A percentile compares a stretch with the other conserved stretches of the same genome.
These are phyloP conservation scores for Thereva unica DNA, from an alignment of 2,888 invertebrate species.

Conservation along the genomic window DNA sequence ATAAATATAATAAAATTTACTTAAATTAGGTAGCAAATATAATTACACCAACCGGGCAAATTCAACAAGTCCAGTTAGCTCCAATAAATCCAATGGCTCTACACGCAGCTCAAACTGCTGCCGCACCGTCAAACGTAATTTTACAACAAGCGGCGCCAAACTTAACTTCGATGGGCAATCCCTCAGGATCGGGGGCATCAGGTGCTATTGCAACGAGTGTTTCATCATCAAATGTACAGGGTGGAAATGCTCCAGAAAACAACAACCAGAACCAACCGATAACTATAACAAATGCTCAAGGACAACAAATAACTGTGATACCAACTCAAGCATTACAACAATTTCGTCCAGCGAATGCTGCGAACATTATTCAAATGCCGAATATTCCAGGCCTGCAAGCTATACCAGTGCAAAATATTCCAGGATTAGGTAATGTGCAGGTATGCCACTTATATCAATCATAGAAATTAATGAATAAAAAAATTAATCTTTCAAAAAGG, in stretches of 20 bases:
- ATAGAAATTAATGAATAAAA: constrained; percentile 28
- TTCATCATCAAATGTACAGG: constrained; percentile 14
- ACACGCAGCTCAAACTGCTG: constrained; percentile 49
- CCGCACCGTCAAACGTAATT: constrained; percentile 45
- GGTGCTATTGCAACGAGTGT: constrained; percentile 32
- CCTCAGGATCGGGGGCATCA: constrained; percentile 36
- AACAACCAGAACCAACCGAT: constrained; percentile 63
- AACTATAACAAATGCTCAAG: constrained; percentile 73
- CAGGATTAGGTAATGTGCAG: constrained; percentile 81
- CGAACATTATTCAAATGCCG: constrained; percentile 53
- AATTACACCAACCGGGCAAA: constrained; percentile 85
- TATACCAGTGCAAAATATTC: constrained; percentile 75
- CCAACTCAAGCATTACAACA: constrained; percentile 68
- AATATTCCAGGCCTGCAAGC: constrained; percentile 62
- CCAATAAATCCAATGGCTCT: constrained; percentile 61
- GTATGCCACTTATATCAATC: constrained; percentile 52
- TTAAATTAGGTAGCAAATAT: constrained; percentile 74
- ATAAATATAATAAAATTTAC: neutral
- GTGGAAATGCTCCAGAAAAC: constrained; percentile 1
- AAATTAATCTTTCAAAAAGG: constrained; percentile 49
- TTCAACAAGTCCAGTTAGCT: constrained; percentile 86
- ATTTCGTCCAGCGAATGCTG: constrained; percentile 46
- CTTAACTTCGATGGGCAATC: constrained; percentile 48
- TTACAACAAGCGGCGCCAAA: constrained; percentile 44
- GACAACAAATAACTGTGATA: constrained; percentile 84